These are phyloP conservation scores for Drosophila sp. DNA, from an alignment of 1,140 invertebrate genomes.

Conservation along the genomic window DNA sequence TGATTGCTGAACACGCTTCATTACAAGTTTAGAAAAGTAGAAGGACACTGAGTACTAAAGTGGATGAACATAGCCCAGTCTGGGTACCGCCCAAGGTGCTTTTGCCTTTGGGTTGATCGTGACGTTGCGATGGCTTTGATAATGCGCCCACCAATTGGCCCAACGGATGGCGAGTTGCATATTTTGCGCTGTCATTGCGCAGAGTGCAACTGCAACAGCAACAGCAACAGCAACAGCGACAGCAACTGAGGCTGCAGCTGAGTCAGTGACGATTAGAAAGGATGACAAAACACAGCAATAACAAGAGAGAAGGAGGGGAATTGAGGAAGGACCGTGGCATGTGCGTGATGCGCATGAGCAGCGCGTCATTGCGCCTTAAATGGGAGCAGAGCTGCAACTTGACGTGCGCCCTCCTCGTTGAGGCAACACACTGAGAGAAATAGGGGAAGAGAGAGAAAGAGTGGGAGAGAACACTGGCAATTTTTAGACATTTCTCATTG, in stretches of 20 bases:
- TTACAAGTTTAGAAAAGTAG: neutral
- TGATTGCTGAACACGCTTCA: neutral
- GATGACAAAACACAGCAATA: slow-evolving; percentile 47
- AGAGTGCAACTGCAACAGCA: neutral
- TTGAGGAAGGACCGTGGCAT: slow-evolving; percentile 37
- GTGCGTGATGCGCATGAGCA: slow-evolving; percentile 82
- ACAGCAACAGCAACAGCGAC: slow-evolving; percentile 1
- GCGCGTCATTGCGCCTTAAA: slow-evolving; percentile 80
- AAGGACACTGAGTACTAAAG: neutral
- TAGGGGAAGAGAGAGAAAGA: slow-evolving; percentile 1
- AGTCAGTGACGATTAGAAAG: slow-evolving; percentile 59
- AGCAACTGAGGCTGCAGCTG: neutral
- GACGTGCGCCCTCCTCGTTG: slow-evolving; percentile 40
- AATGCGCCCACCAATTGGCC: slow-evolving; percentile 61
- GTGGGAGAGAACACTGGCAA: slow-evolving; percentile 49
- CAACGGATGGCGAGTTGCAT: slow-evolving; percentile 48
- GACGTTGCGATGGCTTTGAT: slow-evolving; percentile 68
- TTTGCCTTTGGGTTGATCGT: slow-evolving; percentile 49
- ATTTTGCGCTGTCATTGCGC: slow-evolving; percentile 48
- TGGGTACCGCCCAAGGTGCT: slow-evolving; percentile 36
- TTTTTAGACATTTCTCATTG: slow-evolving; percentile 79
- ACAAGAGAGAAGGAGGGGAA: slow-evolving; percentile 1
- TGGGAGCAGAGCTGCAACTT: slow-evolving; percentile 67
- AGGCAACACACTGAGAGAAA: neutral
- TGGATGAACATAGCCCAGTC: slow-evolving; percentile 14